These are phyloP conservation scores for Melanostoma mellinum DNA, from an alignment of 2,888 invertebrate genomes.

Conservation along the genomic window DNA sequence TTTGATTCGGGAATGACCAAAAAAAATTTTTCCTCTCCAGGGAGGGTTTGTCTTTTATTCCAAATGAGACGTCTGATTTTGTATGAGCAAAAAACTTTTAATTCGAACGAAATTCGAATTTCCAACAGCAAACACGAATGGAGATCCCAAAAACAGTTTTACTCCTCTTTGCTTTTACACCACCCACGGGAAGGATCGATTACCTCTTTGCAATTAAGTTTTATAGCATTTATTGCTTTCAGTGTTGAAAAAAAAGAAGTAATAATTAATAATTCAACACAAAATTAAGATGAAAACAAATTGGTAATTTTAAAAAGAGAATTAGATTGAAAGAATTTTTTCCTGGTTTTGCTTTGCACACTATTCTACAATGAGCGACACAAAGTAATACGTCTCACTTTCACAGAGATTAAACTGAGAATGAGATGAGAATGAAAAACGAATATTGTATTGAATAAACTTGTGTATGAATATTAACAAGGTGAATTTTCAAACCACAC, in stretches of 20 bases:
- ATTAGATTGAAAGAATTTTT: constrained; percentile 19
- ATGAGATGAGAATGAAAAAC: constrained; percentile 15
- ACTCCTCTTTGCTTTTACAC: constrained; percentile 31
- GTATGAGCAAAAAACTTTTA: background rate
- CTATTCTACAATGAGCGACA: constrained; percentile 34
- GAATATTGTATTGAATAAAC: background rate
- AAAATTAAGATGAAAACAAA: constrained; percentile 56
- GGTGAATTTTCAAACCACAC: constrained; percentile 51
- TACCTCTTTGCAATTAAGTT: background rate
- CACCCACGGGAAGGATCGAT: constrained; percentile 37
- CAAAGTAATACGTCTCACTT: constrained; percentile 35
- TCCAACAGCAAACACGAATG: constrained; percentile 11
- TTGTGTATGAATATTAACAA: constrained; percentile 23
- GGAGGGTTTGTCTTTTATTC: background rate
- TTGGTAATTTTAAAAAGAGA: constrained; percentile 30
- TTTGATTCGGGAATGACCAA: constrained; percentile 74
- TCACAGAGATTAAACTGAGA: constrained; percentile 53
- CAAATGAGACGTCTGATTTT: background rate
- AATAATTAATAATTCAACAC: constrained; percentile 31
- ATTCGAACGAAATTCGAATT: background rate
- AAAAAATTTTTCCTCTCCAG: constrained; percentile 5
- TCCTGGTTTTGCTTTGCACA: constrained; percentile 48
- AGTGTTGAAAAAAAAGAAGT: background rate
- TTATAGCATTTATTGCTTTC: background rate
- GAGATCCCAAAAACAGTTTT: constrained; percentile 39